Conservation (phyloP, 2,113 vertebrate species). For the Nansenia antarctica region DNA sequence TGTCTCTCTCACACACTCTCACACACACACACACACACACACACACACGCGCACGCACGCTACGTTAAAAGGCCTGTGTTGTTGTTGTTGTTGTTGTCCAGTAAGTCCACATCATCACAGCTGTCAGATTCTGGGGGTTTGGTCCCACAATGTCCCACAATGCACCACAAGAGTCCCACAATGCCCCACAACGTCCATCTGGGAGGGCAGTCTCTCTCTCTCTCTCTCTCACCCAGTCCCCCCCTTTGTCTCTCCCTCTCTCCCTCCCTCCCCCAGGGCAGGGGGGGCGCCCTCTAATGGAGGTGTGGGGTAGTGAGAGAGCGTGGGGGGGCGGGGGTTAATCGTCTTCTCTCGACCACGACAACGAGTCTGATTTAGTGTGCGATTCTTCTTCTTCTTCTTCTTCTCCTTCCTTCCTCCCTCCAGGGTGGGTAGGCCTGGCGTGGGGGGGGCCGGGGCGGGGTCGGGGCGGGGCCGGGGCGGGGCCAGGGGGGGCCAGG, state of each 20-base stretch:
- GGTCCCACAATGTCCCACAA: slow-evolving; percentile 46
- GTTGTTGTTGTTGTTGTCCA: too few relatives aligned
- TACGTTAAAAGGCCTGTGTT: too few relatives aligned
- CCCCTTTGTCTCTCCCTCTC: background rate
- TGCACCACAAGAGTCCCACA: too few relatives aligned
- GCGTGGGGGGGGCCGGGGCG: background rate
- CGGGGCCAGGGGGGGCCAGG: too few relatives aligned
- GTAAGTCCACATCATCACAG: background rate
- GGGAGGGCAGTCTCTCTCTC: background rate
- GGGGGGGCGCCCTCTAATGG: background rate
- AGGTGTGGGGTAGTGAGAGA: background rate
- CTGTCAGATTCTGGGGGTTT: slow-evolving; percentile 26
- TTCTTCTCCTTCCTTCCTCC: too few relatives aligned
- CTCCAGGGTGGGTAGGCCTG: background rate
- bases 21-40: too few relatives aligned
- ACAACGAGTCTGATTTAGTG: background rate
- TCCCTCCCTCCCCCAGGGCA: background rate
- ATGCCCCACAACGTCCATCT: too few relatives aligned
- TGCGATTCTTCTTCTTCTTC: background rate
- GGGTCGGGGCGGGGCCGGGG: background rate
- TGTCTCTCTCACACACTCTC: too few relatives aligned
- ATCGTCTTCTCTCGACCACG: background rate
- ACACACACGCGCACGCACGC: too few relatives aligned
- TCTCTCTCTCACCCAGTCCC: background rate
- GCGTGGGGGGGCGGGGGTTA: background rate